phyloP scores from a whole-genome alignment of 2,797 vertebrate species.

The Orientallactaga sibirica region DNA sequence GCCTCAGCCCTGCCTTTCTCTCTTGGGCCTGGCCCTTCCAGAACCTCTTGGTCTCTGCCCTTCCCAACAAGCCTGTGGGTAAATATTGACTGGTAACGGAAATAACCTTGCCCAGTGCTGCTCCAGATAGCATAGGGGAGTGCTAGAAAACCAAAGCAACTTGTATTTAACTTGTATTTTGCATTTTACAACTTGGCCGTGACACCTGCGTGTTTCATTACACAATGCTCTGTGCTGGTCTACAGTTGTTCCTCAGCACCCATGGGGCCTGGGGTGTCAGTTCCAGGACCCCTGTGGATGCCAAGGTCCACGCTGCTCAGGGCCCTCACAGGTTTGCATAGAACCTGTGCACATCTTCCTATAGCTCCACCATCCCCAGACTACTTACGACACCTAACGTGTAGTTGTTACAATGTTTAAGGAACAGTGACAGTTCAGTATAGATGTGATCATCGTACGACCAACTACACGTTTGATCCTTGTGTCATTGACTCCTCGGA shows the following conservation, averaged over 20 bases:
- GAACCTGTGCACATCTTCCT: neutral
- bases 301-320: neutral
- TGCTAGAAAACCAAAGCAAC: neutral
- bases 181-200: neutral
- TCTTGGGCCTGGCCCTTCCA: neutral
- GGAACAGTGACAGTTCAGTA: neutral
- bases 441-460: too few species aligned
- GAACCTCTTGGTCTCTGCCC: neutral
- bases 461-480: too few species aligned
- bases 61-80: neutral
- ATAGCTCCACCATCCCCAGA: neutral
- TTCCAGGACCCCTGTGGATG: neutral
- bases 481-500: too few species aligned
- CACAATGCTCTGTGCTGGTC: neutral
- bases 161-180: neutral
- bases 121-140: neutral
- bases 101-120: fast-evolving
- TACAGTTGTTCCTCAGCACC: neutral
- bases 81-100: neutral
- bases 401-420: neutral
- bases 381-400: neutral
- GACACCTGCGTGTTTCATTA: neutral
- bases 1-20: neutral
- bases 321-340: neutral
- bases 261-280: neutral